Percentiles rank a stretch among this genome's conserved stretches.
phyloP scores from a whole-genome alignment of 2,888 invertebrate genomes.

The Erebia palarica region DNA sequence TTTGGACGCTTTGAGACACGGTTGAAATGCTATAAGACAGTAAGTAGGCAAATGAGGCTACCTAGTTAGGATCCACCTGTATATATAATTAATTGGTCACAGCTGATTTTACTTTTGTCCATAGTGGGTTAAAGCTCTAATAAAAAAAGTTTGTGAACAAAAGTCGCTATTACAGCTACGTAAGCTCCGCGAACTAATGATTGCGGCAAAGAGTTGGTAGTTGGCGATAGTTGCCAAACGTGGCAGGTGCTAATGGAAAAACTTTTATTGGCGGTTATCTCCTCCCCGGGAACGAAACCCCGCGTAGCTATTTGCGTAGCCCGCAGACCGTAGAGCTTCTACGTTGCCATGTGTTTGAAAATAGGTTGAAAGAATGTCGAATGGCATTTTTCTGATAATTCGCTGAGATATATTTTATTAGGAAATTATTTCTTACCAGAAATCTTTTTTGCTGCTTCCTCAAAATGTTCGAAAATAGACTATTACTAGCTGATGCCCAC shows the following conservation, averaged over 20 bases:
- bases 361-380: slow-evolving; percentile 13
- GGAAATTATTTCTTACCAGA: no score
- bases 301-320: slow-evolving; percentile 38
- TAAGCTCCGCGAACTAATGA: slow-evolving; percentile 25
- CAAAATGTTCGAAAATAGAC: no score
- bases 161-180: neutral
- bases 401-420: neutral
- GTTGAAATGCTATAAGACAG: no score
- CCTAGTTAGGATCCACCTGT: no score
- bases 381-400: neutral
- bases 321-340: slow-evolving; percentile 23
- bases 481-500: no score
- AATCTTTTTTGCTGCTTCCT: no score
- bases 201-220: slow-evolving; percentile 26
- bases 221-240: slow-evolving; percentile 19
- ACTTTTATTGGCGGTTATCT: slow-evolving; percentile 46
- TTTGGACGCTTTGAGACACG: no score
- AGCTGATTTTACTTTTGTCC: no score
- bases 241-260: slow-evolving; percentile 53
- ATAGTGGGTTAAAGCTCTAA: no score
- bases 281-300: slow-evolving; percentile 28
- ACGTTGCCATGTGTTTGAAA: slow-evolving; percentile 28
- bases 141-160: slow-evolving; percentile 1
- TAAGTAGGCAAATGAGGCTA: no score
- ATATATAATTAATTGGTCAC: no score